Evolutionary conservation across 64 coral and sea anemone genomes (phyloP).

Genomic region (Porites australiensis): DNA sequence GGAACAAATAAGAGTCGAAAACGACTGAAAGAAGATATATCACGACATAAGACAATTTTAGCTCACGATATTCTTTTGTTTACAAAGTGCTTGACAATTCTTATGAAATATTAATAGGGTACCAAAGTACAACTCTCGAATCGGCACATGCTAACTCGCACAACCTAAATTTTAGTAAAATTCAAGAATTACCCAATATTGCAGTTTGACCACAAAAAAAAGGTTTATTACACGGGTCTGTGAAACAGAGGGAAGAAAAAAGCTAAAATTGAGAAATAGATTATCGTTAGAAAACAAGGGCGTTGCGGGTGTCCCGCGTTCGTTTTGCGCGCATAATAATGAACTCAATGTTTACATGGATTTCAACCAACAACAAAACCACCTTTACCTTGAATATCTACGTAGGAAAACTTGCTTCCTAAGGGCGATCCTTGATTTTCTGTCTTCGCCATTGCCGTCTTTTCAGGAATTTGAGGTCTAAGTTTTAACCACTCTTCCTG

Average conservation of each 20-base stretch:
- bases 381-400: constrained; percentile 80
- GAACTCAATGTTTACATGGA: constrained; percentile 22
- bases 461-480: constrained; percentile 54
- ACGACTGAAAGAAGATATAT: background rate
- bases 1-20: background rate
- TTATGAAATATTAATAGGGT: constrained; percentile 45
- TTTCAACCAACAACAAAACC: constrained; percentile 30
- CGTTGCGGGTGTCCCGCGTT: background rate
- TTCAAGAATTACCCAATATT: background rate
- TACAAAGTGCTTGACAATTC: background rate
- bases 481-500: constrained; percentile 69
- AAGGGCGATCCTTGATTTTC: constrained; percentile 40
- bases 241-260: background rate
- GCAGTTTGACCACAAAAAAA: background rate
- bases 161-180: background rate
- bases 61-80: constrained; percentile 16
- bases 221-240: background rate
- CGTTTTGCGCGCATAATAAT: background rate
- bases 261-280: background rate
- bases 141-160: background rate
- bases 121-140: constrained; percentile 11
- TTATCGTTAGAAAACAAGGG: background rate
- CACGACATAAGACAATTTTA: background rate
- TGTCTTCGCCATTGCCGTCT: constrained; percentile 25
- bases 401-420: constrained; percentile 74